phyloP scores from a whole-genome alignment of 2,113 vertebrate species.

The Rhabdornis inornatus region DNA sequence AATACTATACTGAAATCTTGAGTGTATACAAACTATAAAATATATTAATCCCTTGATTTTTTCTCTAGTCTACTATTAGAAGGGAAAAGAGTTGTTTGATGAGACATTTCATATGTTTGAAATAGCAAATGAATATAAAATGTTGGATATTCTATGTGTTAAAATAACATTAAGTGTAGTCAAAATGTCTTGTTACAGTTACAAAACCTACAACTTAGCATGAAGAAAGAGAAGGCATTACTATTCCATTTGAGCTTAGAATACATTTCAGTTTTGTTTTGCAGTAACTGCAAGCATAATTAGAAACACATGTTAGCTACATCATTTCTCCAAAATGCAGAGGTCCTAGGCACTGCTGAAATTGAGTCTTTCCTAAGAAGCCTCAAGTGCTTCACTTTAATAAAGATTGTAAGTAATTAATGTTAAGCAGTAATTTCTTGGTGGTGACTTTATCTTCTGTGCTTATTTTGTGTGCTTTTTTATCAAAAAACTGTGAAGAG shows the following conservation, averaged over 20 bases:
- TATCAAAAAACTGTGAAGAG: neutral
- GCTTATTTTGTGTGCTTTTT: neutral
- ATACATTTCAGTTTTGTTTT: conserved; percentile 53
- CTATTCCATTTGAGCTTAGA: conserved; percentile 31
- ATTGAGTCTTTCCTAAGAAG: neutral
- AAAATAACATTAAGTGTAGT: neutral
- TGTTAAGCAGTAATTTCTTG: neutral
- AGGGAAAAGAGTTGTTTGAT: neutral
- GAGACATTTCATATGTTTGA: neutral
- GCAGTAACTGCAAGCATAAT: conserved; percentile 42
- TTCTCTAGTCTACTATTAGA: neutral
- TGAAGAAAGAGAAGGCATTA: neutral
- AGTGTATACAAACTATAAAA: neutral
- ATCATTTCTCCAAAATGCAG: neutral
- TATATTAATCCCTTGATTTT: neutral
- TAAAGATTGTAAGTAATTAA: neutral
- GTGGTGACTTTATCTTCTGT: neutral
- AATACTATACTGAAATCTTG: neutral
- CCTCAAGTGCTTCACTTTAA: neutral
- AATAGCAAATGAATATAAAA: neutral
- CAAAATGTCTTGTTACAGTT: neutral
- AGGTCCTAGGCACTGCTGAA: neutral
- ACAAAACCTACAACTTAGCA: neutral
- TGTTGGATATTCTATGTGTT: neutral
- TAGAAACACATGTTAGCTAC: conserved; percentile 53